A percentile compares a stretch with the other conserved stretches of the same genome.
Conservation (phyloP, 2,888 invertebrate genomes). For the Papilio gigon region DNA sequence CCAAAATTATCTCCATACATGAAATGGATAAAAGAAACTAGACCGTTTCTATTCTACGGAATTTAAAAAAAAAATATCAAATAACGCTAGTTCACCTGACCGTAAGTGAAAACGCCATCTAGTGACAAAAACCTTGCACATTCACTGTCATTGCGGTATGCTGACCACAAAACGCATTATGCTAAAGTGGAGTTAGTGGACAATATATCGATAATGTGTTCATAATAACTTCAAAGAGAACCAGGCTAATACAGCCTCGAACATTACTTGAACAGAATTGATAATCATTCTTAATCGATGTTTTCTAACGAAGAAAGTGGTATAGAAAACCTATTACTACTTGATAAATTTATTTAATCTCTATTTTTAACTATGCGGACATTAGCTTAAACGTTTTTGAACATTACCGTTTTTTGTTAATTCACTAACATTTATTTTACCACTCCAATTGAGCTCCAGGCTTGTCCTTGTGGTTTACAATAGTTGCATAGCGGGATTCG, state of each 20-base stretch:
- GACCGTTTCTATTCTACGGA: no score
- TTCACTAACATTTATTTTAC: no score
- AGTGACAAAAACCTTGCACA: conserved; percentile 18
- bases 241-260: conserved; percentile 17
- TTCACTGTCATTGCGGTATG: conserved; percentile 31
- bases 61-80: neutral
- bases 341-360: conserved; percentile 13
- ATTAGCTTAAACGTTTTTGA: no score
- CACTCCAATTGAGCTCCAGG: no score
- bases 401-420: no score
- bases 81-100: neutral
- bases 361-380: no score
- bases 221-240: conserved; percentile 7
- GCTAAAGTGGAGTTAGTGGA: conserved; percentile 12
- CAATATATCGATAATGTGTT: conserved; percentile 26
- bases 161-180: conserved; percentile 33
- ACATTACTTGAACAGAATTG: conserved; percentile 21
- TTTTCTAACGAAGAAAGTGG: conserved; percentile 6
- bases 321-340: conserved; percentile 3
- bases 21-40: no score
- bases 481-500: no score
- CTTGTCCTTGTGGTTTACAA: no score
- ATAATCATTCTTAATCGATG: conserved; percentile 1
- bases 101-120: conserved; percentile 7
- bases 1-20: no score